phyloP scores from a whole-genome alignment of 2,888 invertebrate genomes.

The Diarsia dahlii region DNA sequence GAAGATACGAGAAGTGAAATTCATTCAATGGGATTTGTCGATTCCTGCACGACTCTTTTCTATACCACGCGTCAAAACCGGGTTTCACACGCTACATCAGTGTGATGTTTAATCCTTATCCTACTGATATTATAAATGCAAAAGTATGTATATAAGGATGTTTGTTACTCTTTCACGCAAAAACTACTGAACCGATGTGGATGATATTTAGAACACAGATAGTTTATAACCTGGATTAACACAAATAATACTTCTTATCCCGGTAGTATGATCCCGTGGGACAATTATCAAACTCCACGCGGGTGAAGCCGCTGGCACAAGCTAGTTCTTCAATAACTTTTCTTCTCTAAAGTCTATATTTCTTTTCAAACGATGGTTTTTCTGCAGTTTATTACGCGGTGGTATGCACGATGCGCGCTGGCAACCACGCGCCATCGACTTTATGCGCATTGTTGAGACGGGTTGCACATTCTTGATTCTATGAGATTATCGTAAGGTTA shows the following conservation, averaged over 20 bases:
- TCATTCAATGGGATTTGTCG: not conserved
- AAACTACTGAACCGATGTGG: no score
- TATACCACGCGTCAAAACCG: not conserved
- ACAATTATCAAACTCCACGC: no score
- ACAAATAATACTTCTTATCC: no score
- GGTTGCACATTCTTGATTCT: slow-evolving; percentile 49
- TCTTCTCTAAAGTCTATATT: not conserved
- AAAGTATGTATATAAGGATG: no score
- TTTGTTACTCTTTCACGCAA: no score
- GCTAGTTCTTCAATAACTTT: not conserved
- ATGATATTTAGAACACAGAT: no score
- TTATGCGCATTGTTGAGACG: slow-evolving; percentile 55
- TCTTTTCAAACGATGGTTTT: not conserved
- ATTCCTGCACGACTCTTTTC: not conserved
- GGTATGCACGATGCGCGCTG: slow-evolving; percentile 47
- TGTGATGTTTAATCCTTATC: not conserved
- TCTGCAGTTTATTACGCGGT: slow-evolving; percentile 19
- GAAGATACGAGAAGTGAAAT: not conserved
- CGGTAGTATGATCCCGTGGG: no score
- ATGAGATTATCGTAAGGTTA: slow-evolving; percentile 34
- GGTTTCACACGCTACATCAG: not conserved
- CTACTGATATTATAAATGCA: no score
- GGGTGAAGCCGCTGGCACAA: no score
- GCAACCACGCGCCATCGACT: slow-evolving; percentile 63
- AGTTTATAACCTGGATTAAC: no score